A percentile compares a stretch with the other conserved stretches of the same genome.
Conservation (phyloP, 1,140 invertebrate genomes). For the Neodiprion fabricii region DNA sequence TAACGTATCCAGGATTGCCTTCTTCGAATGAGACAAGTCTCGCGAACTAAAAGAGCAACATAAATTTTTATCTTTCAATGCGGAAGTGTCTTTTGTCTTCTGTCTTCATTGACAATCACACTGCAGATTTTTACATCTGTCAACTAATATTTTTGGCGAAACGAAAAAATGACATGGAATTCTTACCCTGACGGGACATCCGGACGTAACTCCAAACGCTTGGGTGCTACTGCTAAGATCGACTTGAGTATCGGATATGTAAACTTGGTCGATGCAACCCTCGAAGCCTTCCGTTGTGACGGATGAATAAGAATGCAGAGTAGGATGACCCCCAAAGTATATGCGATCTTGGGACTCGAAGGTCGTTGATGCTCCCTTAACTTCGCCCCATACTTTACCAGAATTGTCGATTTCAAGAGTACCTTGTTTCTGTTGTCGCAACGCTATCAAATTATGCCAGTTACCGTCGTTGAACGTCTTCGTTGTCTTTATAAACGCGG, state of each 20-base stretch:
- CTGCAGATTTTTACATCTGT: no score
- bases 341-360: slow-evolving; percentile 72
- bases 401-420: slow-evolving; percentile 74
- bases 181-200: slow-evolving; percentile 82
- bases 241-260: slow-evolving; percentile 75
- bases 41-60: slow-evolving; percentile 51
- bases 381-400: slow-evolving; percentile 50
- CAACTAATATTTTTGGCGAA: not conserved
- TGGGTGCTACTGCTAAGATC: slow-evolving; percentile 81
- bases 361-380: slow-evolving; percentile 44
- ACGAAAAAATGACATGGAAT: not conserved
- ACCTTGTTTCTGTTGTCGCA: slow-evolving; percentile 70
- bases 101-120: not conserved
- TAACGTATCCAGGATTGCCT: slow-evolving; percentile 69
- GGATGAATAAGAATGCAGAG: slow-evolving; percentile 66
- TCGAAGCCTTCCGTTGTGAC: slow-evolving; percentile 84
- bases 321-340: slow-evolving; percentile 88
- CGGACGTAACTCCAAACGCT: slow-evolving; percentile 80
- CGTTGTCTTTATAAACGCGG: slow-evolving; percentile 63
- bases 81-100: not conserved
- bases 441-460: slow-evolving; percentile 81
- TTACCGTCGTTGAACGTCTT: slow-evolving; percentile 80
- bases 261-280: slow-evolving; percentile 89
- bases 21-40: slow-evolving; percentile 70
- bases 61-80: not conserved